A percentile compares a stretch with the other conserved stretches of the same genome.
phyloP scores from a whole-genome alignment of 2,113 vertebrate species.

The Stomatorhinus ivindoensis region DNA sequence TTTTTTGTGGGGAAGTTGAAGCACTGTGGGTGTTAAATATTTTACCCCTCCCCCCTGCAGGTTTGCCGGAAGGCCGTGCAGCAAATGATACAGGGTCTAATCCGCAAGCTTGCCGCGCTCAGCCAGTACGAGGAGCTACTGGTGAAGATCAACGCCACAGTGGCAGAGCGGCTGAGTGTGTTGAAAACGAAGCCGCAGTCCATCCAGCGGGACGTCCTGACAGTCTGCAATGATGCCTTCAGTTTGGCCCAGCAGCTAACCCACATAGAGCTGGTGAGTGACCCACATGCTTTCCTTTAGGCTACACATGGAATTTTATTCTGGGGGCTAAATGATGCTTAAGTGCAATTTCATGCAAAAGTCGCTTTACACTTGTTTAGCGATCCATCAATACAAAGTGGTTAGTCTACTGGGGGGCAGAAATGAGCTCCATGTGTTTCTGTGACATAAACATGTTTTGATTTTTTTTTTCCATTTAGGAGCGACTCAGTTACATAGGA shows the following conservation, averaged over 20 bases:
- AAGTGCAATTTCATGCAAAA: background rate
- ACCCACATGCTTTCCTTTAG: background rate
- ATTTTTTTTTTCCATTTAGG: slow-evolving; percentile 51
- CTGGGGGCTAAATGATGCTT: background rate
- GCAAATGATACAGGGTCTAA: slow-evolving; percentile 77
- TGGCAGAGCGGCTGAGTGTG: slow-evolving; percentile 65
- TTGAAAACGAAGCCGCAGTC: slow-evolving; percentile 81
- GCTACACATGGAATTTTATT: background rate
- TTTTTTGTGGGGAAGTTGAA: background rate
- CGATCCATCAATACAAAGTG: background rate
- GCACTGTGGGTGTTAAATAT: background rate
- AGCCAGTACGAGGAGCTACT: slow-evolving; percentile 87
- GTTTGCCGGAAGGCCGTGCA: slow-evolving; percentile 74
- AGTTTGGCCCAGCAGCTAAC: slow-evolving; percentile 89
- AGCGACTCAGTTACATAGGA: slow-evolving; percentile 87
- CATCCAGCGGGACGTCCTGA: slow-evolving; percentile 76
- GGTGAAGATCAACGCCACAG: slow-evolving; percentile 71
- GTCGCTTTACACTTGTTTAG: background rate
- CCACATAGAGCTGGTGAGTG: slow-evolving; percentile 83
- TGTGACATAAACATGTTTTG: background rate
- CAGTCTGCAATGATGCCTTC: slow-evolving; percentile 83
- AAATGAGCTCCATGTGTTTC: background rate
- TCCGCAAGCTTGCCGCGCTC: slow-evolving; percentile 72
- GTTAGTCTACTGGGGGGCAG: background rate
- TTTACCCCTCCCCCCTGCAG: slow-evolving; percentile 45